Evolutionary conservation across 1,140 invertebrate species (phyloP), one percentile per base, ranked within the genome.

Genomic region (Drosophila albomicans): DNA sequence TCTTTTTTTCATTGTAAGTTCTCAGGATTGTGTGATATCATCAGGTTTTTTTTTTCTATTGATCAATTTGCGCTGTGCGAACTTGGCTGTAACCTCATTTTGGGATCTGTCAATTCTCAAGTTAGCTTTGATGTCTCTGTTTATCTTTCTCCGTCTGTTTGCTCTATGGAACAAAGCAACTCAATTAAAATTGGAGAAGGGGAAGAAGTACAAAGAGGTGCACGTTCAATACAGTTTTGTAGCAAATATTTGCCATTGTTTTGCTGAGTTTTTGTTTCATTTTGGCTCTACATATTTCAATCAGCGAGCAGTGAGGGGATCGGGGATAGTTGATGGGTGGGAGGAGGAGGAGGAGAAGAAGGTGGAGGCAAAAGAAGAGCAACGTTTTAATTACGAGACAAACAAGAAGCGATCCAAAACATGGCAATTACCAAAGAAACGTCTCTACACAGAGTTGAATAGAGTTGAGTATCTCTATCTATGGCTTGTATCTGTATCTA

Each of bases 231-330:
- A 43, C 7, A 52, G 35, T 58, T 54, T 79, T 48, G 46, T 67
- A 30, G 48, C 84, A 88, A 88, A 89, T 89, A 89, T 88, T 88
- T 88, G 74, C 80, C 78, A 85, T 81, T 81, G 79, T 82, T 67
- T 78, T 59, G 62, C 54, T 41, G 46, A 62, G 43, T 52, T 61
- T 15, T 51, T 67, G 20, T 51, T 57, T 66, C 66, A 61, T 67
- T 75, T 57, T 56, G 45, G 67, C 41, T 35, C 46, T 57, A 88
- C 85, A 87, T 56, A 68, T 87, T 87, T 87, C 81, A 87, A 87
- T 87, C 81, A 87, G 57, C 10, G 11, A n/a, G 48, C 25, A 28
- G 4, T 6, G 45, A 16, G 15, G 45, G 6, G 5, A 25, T 25
- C 20, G 20, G 20, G 20, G 20, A 4, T 25, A 25, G 20, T 4